Percentiles rank a stretch among this genome's conserved stretches.
phyloP scores from a whole-genome alignment of 23 tunicate species.

The Clavelina lepadiformis region DNA sequence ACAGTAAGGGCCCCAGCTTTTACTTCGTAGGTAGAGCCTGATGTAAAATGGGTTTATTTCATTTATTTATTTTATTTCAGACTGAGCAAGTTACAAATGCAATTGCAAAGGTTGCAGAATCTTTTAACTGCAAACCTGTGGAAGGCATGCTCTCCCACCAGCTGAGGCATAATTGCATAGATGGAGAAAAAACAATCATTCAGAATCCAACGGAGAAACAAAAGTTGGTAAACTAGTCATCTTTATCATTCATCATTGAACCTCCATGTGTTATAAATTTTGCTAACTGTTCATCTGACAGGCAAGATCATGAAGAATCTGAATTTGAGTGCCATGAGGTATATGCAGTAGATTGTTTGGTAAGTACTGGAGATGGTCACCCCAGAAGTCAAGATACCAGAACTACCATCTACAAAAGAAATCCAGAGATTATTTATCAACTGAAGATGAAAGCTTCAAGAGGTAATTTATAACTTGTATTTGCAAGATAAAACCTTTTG shows the following conservation, averaged over 20 bases:
- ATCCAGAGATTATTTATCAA: constrained; percentile 88
- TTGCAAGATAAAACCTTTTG: not conserved
- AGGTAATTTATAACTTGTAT: constrained; percentile 34
- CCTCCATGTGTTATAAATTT: no score
- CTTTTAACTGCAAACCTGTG: constrained; percentile 78
- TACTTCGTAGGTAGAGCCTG: no score
- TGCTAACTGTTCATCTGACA: no score
- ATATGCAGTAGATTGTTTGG: constrained; percentile 86
- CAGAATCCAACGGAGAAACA: constrained; percentile 93
- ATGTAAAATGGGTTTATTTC: no score
- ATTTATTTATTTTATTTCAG: no score
- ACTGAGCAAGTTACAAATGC: constrained; percentile 63
- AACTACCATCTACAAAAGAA: constrained; percentile 93
- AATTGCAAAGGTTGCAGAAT: constrained; percentile 49
- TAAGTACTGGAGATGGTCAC: constrained; percentile 91
- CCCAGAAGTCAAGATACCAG: constrained; percentile 80
- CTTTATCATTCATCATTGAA: not conserved
- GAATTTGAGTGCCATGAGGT: constrained; percentile 96
- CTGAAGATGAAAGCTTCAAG: constrained; percentile 99
- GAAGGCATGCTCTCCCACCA: constrained; percentile 98
- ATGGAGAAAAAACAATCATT: constrained; percentile 95
- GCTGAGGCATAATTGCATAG: constrained; percentile 70
- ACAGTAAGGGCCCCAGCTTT: no score
- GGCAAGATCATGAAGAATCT: constrained; percentile 82
- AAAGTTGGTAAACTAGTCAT: constrained; percentile 21